A percentile compares a stretch with the other conserved stretches of the same genome.
phyloP scores from a whole-genome alignment of 2,797 vertebrate species.

The Pteropus rufus region DNA sequence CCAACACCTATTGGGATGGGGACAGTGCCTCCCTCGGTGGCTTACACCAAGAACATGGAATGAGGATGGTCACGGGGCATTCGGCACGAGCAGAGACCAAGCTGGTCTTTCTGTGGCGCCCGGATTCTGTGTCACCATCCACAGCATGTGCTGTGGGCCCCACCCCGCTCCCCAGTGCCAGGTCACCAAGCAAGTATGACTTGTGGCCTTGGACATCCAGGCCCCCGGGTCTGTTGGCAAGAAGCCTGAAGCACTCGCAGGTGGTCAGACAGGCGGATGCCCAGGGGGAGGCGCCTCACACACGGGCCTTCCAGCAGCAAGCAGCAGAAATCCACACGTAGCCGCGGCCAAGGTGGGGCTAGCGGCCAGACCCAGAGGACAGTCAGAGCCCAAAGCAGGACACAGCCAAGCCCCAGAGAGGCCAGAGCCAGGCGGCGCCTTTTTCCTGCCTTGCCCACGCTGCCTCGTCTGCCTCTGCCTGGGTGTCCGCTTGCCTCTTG shows the following conservation, averaged over 20 bases:
- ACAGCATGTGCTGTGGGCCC: accelerated
- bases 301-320: background rate
- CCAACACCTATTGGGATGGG: background rate
- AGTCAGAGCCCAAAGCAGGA: background rate
- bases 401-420: background rate
- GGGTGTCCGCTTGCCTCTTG: background rate
- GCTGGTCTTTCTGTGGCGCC: background rate
- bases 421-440: background rate
- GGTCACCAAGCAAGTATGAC: background rate
- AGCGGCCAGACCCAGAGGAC: background rate
- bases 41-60: background rate
- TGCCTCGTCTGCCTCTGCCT: background rate
- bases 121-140: background rate
- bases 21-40: accelerated
- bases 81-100: accelerated
- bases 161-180: background rate
- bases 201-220: background rate
- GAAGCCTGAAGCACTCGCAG: background rate
- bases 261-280: background rate
- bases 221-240: background rate
- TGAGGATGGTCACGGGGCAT: accelerated
- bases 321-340: background rate
- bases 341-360: background rate
- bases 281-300: accelerated
- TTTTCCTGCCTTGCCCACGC: accelerated